Percentiles rank a stretch among this genome's conserved stretches.
Evolutionary conservation across 1,140 invertebrate genomes (phyloP).

Genomic region (Pogonognathellus flavescens): DNA sequence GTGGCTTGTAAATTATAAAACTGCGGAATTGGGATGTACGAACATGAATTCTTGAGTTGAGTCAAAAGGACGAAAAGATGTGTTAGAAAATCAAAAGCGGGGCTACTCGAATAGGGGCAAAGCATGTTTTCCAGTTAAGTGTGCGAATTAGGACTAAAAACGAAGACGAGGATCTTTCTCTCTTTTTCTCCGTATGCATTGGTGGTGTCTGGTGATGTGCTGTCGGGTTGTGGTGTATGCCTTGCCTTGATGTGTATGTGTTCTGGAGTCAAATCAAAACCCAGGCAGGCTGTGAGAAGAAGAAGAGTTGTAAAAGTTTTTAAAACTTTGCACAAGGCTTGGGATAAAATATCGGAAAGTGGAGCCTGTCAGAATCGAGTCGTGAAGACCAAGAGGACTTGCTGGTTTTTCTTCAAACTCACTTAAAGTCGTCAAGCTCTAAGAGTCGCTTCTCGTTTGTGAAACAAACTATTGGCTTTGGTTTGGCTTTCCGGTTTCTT

Average conservation of each 20-base stretch:
- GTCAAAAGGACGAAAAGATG: too few relatives aligned
- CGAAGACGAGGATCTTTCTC: background rate
- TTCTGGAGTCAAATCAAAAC: slow-evolving; percentile 16
- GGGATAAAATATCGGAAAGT: background rate
- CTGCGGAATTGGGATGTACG: slow-evolving; percentile 16
- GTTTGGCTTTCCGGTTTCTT: background rate
- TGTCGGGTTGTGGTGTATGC: too few relatives aligned
- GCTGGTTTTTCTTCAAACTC: background rate
- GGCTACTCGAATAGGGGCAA: too few relatives aligned
- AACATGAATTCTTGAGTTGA: background rate
- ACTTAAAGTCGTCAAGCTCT: background rate
- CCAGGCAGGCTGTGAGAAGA: background rate
- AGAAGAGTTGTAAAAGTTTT: slow-evolving; percentile 17
- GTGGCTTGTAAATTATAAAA: slow-evolving; percentile 45
- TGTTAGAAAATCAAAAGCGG: too few relatives aligned
- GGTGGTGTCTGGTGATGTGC: too few relatives aligned
- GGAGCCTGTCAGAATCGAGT: background rate
- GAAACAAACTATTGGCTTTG: background rate
- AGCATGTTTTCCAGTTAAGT: background rate
- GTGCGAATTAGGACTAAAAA: background rate
- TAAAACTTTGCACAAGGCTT: slow-evolving; percentile 27
- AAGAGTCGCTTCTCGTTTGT: background rate
- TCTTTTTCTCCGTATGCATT: background rate
- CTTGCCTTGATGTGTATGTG: too few relatives aligned
- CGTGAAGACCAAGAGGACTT: background rate